Evolutionary conservation across 2,797 vertebrate species (phyloP).

Genomic region (Microtus obscurus): DNA sequence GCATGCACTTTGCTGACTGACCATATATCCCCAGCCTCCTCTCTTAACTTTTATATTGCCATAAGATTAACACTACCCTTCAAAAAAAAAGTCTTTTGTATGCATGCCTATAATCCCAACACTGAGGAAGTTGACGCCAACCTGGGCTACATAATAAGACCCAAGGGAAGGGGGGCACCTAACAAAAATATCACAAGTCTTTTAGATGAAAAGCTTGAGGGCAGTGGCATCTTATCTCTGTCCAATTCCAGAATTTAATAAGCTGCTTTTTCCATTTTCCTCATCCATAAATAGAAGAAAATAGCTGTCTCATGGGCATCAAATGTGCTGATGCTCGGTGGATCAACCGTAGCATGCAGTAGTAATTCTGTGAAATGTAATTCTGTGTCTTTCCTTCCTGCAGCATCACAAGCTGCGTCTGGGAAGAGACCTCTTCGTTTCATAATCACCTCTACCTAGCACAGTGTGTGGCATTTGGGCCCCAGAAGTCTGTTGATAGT

Average conservation of each 20-base stretch:
- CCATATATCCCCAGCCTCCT: neutral
- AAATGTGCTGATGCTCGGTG: neutral
- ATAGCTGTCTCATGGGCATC: neutral
- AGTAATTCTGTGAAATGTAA: too few relatives aligned
- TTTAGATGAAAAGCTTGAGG: neutral
- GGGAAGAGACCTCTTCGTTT: neutral
- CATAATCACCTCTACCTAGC: neutral
- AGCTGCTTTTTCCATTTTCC: neutral
- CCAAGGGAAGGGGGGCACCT: neutral
- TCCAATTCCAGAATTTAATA: neutral
- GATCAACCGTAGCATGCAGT: neutral
- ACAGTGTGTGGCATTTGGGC: neutral
- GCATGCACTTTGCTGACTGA: neutral
- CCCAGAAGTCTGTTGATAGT: neutral
- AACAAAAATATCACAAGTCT: neutral
- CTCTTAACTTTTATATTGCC: neutral
- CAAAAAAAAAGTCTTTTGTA: neutral
- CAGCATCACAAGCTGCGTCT: neutral
- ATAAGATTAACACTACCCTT: neutral
- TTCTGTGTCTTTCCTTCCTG: neutral
- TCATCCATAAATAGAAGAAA: constrained; percentile 8
- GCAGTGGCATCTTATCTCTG: neutral
- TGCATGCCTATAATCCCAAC: neutral
- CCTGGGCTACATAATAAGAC: neutral
- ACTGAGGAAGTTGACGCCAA: neutral